These are phyloP conservation scores for Urechis unicinctus DNA, from an alignment of 2,888 invertebrate genomes.

Conservation along the genomic window DNA sequence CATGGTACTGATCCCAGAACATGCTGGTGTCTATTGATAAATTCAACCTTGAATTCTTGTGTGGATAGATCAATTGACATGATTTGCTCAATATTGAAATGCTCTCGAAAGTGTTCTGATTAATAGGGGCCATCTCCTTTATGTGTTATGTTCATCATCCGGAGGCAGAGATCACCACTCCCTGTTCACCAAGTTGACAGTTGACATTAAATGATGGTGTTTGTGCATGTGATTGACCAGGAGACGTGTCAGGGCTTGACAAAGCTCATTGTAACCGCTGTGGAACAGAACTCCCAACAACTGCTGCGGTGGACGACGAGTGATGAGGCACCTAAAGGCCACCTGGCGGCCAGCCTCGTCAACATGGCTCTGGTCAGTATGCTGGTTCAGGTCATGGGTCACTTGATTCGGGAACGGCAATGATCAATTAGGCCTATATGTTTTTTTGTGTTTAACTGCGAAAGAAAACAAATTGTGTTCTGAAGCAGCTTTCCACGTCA, in stretches of 20 bases:
- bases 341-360: conserved; percentile 61
- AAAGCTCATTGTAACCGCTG: conserved; percentile 56
- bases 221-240: conserved; percentile 51
- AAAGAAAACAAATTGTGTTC: not conserved
- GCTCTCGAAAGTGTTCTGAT: no score
- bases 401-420: not conserved
- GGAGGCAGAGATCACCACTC: no score
- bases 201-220: no score
- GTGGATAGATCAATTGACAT: no score
- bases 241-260: conserved; percentile 55
- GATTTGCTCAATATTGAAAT: no score
- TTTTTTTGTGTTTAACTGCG: not conserved
- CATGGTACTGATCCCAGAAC: conserved; percentile 28
- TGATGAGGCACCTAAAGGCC: conserved; percentile 52
- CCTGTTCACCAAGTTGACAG: no score
- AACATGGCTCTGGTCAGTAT: conserved; percentile 60
- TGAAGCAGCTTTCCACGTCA: not conserved
- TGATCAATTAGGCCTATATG: no score
- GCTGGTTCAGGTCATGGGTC: not conserved
- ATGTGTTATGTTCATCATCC: no score
- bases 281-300: conserved; percentile 64
- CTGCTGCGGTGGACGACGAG: conserved; percentile 56
- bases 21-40: not conserved
- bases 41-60: no score
- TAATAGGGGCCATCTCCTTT: no score